phyloP scores from a whole-genome alignment of 2,888 invertebrate species.

The Lordiphosa andalusiaca region DNA sequence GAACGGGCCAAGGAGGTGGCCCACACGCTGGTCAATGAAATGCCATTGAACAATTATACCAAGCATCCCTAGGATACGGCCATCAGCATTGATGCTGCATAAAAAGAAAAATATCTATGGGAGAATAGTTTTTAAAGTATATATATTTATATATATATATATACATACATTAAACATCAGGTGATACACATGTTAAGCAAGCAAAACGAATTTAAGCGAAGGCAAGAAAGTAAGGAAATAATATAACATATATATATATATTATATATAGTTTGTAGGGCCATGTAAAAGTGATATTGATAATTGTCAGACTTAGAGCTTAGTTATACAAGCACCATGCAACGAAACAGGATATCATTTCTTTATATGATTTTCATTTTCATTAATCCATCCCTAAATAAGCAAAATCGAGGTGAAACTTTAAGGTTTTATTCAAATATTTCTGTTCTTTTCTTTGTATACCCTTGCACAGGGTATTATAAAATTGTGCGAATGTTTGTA shows the following conservation, averaged over 20 bases:
- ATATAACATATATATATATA: not conserved
- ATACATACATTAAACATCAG: conserved; percentile 28
- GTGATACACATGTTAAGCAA: conserved; percentile 49
- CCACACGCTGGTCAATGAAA: conserved; percentile 77
- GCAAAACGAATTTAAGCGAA: conserved; percentile 49
- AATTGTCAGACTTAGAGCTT: conserved; percentile 4
- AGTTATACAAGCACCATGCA: too few species aligned
- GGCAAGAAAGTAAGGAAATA: not conserved
- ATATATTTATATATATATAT: too few species aligned
- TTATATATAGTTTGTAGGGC: conserved; percentile 28
- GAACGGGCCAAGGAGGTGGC: conserved; percentile 78
- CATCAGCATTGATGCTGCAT: conserved; percentile 56
- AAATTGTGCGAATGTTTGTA: too few species aligned
- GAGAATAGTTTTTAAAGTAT: not conserved
- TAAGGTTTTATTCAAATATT: not conserved
- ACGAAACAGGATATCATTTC: too few species aligned
- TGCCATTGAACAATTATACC: conserved; percentile 79
- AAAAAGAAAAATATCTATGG: conserved; percentile 23
- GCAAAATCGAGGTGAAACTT: too few species aligned
- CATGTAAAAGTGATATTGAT: conserved; percentile 49
- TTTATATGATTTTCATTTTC: too few species aligned
- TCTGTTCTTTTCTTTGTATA: too few species aligned
- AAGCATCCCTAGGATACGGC: conserved; percentile 78
- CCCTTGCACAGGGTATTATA: too few species aligned
- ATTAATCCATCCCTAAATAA: too few species aligned